phyloP scores from a whole-genome alignment of 2,797 vertebrate species.

The Anabas testudineus region DNA sequence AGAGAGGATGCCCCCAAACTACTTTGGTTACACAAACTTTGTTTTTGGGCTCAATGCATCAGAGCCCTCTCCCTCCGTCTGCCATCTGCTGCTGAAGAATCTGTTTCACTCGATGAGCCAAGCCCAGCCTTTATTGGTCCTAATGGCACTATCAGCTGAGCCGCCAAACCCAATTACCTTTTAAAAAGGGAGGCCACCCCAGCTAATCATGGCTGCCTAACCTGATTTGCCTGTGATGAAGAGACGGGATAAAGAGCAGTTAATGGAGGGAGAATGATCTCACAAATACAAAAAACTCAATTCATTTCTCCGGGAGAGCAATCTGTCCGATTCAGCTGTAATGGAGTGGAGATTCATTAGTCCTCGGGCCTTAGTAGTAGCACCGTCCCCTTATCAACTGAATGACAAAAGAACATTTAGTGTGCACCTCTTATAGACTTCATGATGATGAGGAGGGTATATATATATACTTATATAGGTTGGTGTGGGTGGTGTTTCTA shows the following conservation, averaged over 20 bases:
- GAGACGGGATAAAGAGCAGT: slow-evolving; percentile 91
- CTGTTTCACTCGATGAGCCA: slow-evolving; percentile 89
- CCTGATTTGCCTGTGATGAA: slow-evolving; percentile 90
- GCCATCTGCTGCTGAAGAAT: slow-evolving; percentile 90
- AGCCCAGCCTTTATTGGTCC: slow-evolving; percentile 90
- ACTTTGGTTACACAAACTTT: slow-evolving; percentile 89
- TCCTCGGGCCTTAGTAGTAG: slow-evolving; percentile 83
- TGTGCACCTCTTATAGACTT: slow-evolving; percentile 53
- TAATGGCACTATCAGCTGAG: slow-evolving; percentile 91
- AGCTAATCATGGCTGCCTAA: slow-evolving; percentile 91
- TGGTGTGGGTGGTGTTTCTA: slow-evolving; percentile 16
- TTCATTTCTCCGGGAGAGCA: slow-evolving; percentile 91
- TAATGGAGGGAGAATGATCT: slow-evolving; percentile 93
- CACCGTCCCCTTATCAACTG: slow-evolving; percentile 83
- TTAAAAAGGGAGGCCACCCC: slow-evolving; percentile 90
- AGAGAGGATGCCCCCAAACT: slow-evolving; percentile 74
- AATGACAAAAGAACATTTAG: slow-evolving; percentile 82
- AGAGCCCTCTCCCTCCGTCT: slow-evolving; percentile 81
- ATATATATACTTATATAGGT: too few relatives aligned
- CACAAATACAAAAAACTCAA: slow-evolving; percentile 93
- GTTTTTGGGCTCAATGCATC: slow-evolving; percentile 82
- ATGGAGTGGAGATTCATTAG: slow-evolving; percentile 93
- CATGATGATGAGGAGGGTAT: slow-evolving; percentile 23
- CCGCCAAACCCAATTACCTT: slow-evolving; percentile 90
- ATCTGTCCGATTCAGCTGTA: slow-evolving; percentile 90